A percentile compares a stretch with the other conserved stretches of the same genome.
Evolutionary conservation across 2,797 vertebrate species (phyloP).

Genomic region (Synaphobranchus kaupii): DNA sequence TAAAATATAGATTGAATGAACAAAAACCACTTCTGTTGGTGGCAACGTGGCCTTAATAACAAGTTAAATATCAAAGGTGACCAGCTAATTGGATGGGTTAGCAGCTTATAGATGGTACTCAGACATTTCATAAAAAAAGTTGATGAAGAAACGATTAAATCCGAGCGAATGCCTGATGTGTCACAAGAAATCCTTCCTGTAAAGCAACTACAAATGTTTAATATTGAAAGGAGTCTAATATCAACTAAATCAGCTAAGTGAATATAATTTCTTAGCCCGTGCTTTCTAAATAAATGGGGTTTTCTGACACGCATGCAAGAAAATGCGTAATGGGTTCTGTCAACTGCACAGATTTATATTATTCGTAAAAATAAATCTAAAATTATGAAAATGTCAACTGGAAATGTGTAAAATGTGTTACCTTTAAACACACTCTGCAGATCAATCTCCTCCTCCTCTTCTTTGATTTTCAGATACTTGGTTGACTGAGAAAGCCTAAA

Average conservation of each 20-base stretch:
- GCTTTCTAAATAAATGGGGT: background rate
- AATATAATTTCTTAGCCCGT: background rate
- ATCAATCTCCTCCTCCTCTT: constrained; percentile 66
- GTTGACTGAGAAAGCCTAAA: constrained; percentile 62
- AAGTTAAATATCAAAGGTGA: background rate
- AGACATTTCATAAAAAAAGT: background rate
- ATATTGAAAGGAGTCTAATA: background rate
- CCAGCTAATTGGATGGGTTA: background rate
- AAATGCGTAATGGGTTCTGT: background rate
- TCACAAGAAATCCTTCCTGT: background rate
- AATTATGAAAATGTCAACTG: background rate
- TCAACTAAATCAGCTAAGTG: background rate
- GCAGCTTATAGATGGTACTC: background rate
- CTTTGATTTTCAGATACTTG: constrained; percentile 73
- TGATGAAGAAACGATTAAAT: background rate
- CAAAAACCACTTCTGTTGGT: background rate
- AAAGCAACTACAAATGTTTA: background rate
- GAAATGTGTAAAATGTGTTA: constrained; percentile 41
- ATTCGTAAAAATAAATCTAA: background rate
- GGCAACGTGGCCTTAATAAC: background rate
- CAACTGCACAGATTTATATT: background rate
- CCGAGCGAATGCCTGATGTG: background rate
- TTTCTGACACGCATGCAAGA: background rate
- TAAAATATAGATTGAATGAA: background rate
- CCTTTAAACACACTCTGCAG: constrained; percentile 60